phyloP scores from a whole-genome alignment of 2,888 invertebrate genomes.

The Metellina segmentata region DNA sequence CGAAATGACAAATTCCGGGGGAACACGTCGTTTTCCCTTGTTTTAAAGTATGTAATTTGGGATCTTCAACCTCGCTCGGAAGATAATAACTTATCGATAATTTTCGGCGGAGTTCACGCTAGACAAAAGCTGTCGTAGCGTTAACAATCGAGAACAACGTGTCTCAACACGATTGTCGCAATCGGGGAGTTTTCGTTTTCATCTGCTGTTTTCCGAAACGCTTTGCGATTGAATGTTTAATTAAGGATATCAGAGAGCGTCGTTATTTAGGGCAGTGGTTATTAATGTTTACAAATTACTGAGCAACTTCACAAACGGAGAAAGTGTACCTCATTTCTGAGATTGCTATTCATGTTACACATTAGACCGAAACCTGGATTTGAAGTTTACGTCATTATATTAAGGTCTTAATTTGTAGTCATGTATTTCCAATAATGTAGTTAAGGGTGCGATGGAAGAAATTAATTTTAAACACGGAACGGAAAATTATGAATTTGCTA shows the following conservation, averaged over 20 bases:
- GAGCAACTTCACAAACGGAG: neutral
- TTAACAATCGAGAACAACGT: conserved; percentile 24
- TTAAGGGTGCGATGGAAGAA: too few species aligned
- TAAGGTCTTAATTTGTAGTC: neutral
- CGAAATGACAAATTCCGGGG: conserved; percentile 22
- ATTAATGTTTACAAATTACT: neutral
- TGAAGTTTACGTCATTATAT: neutral
- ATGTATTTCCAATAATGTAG: too few species aligned
- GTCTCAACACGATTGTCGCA: neutral
- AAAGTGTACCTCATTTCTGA: neutral
- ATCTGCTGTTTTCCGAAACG: neutral
- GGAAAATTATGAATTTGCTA: too few species aligned
- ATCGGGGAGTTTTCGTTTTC: neutral
- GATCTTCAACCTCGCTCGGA: conserved; percentile 26
- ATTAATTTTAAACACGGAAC: too few species aligned
- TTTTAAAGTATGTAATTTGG: conserved; percentile 34
- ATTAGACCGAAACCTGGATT: neutral
- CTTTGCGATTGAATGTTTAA: conserved; percentile 10
- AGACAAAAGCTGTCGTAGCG: neutral
- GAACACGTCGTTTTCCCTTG: conserved; percentile 22
- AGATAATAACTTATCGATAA: conserved; percentile 41
- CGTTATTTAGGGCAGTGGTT: neutral
- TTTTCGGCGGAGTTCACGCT: neutral
- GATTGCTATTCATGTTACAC: neutral
- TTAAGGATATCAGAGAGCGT: neutral